Conservation (phyloP, 2,113 vertebrate genomes). For the Ornithorhynchus anatinus region DNA sequence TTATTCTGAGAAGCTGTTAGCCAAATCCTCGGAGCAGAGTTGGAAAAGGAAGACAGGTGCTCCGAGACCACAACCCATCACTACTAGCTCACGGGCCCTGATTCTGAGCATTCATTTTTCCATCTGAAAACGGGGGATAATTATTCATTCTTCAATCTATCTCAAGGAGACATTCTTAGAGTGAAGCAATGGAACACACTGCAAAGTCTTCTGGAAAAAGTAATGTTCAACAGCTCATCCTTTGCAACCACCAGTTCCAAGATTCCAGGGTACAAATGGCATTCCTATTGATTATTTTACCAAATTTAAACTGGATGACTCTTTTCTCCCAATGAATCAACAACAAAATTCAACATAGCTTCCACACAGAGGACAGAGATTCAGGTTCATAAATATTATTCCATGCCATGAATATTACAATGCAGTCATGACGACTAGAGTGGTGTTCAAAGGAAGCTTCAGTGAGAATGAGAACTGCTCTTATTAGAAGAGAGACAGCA, state of each 20-base stretch:
- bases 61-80: not conserved
- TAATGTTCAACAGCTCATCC: not conserved
- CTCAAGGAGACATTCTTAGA: not conserved
- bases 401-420: not conserved
- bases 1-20: not conserved
- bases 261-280: constrained; percentile 8
- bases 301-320: constrained; percentile 12
- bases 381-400: constrained; percentile 10
- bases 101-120: constrained; percentile 25
- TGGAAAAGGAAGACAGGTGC: not conserved
- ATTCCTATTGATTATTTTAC: constrained; percentile 27
- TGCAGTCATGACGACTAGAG: not conserved
- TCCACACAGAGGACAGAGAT: not conserved
- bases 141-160: not conserved
- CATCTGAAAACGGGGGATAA: constrained; percentile 36
- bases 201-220: not conserved
- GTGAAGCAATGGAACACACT: not conserved
- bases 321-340: not conserved
- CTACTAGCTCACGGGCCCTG: not conserved
- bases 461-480: no score
- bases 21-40: constrained; percentile 12
- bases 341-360: not conserved
- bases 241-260: no score
- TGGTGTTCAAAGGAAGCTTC: no score
- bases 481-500: constrained; percentile 11